A percentile compares a stretch with the other conserved stretches of the same genome.
phyloP scores from a whole-genome alignment of 2,113 vertebrate species.

The Rhizomys pruinosus region DNA sequence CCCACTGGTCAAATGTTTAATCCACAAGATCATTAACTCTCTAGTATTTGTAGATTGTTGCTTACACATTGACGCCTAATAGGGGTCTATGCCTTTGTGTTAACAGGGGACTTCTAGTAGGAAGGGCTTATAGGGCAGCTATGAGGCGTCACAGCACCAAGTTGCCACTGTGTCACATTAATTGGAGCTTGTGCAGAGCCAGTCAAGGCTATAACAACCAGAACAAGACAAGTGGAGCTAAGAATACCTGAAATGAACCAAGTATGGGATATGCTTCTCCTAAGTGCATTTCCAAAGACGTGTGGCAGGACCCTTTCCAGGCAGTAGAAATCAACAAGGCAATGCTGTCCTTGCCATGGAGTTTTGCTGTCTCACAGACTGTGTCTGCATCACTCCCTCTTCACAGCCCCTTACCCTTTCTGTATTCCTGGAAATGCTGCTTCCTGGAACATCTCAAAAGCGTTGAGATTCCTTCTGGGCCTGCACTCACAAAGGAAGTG shows the following conservation, averaged over 20 bases:
- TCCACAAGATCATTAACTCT: neutral
- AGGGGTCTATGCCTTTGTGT: neutral
- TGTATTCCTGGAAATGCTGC: neutral
- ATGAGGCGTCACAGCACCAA: neutral
- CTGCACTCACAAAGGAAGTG: neutral
- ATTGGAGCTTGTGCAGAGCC: neutral
- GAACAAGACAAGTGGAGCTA: neutral
- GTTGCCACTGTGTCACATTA: neutral
- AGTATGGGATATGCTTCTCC: neutral
- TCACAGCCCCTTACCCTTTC: neutral
- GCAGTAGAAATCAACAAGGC: neutral
- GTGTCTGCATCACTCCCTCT: neutral
- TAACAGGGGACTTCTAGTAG: neutral
- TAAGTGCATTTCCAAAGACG: conserved; percentile 31
- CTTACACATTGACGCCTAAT: neutral
- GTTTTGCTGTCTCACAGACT: neutral
- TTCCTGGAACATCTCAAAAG: neutral
- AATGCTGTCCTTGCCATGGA: neutral
- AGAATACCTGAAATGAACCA: neutral
- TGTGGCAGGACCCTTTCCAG: neutral
- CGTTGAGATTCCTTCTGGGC: neutral
- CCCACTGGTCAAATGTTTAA: neutral
- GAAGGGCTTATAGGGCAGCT: neutral
- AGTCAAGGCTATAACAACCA: neutral
- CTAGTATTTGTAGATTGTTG: conserved; percentile 16